These are phyloP conservation scores for Drosophila prolongata DNA, from an alignment of 2,888 invertebrate species.

Conservation along the genomic window DNA sequence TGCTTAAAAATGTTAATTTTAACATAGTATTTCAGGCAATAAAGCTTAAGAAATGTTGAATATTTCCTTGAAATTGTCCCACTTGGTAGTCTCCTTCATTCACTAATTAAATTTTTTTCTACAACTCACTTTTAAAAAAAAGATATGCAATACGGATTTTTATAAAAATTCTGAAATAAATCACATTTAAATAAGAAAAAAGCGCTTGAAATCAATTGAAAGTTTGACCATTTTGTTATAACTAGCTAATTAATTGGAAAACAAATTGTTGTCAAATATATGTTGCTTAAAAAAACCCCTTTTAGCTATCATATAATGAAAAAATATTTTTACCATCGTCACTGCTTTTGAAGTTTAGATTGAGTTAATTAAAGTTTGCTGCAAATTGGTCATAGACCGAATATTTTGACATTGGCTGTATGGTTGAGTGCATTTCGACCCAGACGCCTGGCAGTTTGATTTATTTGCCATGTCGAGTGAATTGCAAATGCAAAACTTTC, in stretches of 20 bases:
- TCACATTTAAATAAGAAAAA: too few species aligned
- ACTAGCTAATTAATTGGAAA: neutral
- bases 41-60: too few species aligned
- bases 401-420: conserved; percentile 3
- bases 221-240: neutral
- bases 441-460: conserved; percentile 26
- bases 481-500: conserved; percentile 53
- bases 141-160: neutral
- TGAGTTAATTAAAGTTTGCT: conserved; percentile 9
- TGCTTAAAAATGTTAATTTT: too few species aligned
- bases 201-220: neutral
- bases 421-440: conserved; percentile 27
- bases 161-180: neutral
- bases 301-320: neutral
- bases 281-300: neutral
- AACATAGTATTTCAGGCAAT: too few species aligned
- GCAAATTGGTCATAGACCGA: neutral
- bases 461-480: conserved; percentile 47
- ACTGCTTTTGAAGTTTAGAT: neutral
- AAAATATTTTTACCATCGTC: neutral
- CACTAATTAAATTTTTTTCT: too few species aligned
- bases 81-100: too few species aligned
- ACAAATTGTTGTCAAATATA: neutral
- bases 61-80: too few species aligned
- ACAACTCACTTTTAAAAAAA: too few species aligned